phyloP scores from a whole-genome alignment of 2,113 vertebrate species.

The Sinocyclocheilus anophthalmus region DNA sequence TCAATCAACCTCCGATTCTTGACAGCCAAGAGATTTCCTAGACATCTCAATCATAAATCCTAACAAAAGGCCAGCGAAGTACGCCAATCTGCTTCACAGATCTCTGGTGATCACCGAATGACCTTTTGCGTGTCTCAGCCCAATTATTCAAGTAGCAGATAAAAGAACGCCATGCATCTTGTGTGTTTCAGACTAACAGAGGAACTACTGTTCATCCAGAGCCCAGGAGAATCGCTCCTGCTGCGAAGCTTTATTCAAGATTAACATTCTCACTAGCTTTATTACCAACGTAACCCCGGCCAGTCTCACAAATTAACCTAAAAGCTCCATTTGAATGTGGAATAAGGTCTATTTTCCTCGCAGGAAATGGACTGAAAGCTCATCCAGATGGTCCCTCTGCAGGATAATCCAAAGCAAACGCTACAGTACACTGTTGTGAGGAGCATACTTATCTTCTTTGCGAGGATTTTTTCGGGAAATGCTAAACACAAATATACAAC shows the following conservation, averaged over 20 bases:
- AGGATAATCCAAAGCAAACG: neutral
- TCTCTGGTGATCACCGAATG: conserved; percentile 18
- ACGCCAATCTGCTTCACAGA: neutral
- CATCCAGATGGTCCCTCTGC: neutral
- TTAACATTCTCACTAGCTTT: conserved; percentile 30
- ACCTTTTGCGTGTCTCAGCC: conserved; percentile 43
- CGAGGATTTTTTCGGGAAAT: neutral
- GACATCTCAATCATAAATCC: conserved; percentile 26
- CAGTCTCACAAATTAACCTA: conserved; percentile 21
- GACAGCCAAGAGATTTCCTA: neutral
- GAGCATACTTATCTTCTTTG: conserved; percentile 4
- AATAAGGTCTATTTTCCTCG: conserved; percentile 14
- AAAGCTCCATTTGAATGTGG: conserved; percentile 18
- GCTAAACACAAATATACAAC: neutral
- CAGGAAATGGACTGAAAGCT: conserved; percentile 10
- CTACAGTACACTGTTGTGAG: conserved; percentile 4
- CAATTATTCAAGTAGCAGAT: conserved; percentile 42
- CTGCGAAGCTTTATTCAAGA: conserved; percentile 35
- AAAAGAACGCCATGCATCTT: neutral
- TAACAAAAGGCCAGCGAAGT: neutral
- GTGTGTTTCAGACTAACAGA: conserved; percentile 28
- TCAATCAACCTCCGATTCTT: neutral
- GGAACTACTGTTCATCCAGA: neutral
- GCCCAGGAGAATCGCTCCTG: neutral
- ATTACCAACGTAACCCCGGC: conserved; percentile 24